Evolutionary conservation across 2,797 vertebrate genomes (phyloP).

Genomic region (Epinephelus awoara): DNA sequence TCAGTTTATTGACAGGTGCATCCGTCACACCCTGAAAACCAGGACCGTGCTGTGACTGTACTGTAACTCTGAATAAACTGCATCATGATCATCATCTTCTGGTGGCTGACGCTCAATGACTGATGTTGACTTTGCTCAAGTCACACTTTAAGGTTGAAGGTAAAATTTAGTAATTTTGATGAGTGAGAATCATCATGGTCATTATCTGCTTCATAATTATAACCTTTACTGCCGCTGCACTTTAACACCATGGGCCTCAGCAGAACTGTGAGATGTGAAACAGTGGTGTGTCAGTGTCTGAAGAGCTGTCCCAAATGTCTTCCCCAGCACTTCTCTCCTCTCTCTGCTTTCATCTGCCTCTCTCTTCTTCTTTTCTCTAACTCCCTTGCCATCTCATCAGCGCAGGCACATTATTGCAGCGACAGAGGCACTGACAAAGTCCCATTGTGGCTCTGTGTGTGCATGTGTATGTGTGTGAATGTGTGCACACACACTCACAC

Average conservation of each 20-base stretch:
- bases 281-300: neutral
- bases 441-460: neutral
- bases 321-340: neutral
- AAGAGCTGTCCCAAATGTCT: conserved; percentile 12
- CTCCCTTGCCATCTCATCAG: conserved; percentile 37
- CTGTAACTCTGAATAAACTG: neutral
- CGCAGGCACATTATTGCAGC: conserved; percentile 35
- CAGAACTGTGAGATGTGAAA: neutral
- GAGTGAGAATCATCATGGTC: neutral
- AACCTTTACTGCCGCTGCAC: neutral
- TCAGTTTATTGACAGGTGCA: no score
- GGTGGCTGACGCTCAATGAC: no score
- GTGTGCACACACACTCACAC: neutral
- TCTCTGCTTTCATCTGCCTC: conserved; percentile 1
- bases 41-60: no score
- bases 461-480: conserved; percentile 5
- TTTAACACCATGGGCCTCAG: neutral
- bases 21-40: no score
- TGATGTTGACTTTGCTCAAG: no score
- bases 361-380: neutral
- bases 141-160: no score
- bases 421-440: conserved; percentile 24
- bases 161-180: neutral
- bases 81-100: neutral
- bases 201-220: neutral